phyloP scores from a whole-genome alignment of 92 coral and sea anemone genomes.

The Umimayanthus kanabou region DNA sequence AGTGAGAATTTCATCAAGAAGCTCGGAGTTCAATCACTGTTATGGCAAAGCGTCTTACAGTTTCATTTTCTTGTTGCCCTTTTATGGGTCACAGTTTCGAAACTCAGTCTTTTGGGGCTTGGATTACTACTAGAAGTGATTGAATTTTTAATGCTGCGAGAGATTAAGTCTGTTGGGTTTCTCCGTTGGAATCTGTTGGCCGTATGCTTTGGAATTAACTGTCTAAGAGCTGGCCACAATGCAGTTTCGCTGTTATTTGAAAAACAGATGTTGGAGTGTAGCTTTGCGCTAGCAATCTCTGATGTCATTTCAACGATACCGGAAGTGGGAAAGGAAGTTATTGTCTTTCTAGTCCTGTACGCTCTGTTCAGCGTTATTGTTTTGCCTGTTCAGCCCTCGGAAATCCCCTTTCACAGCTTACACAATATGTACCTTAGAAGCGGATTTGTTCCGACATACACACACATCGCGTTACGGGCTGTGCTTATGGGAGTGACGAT shows the following conservation, averaged over 20 bases:
- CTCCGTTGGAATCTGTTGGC: conserved; percentile 19
- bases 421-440: not conserved
- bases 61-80: conserved; percentile 1
- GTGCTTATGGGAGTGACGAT: conserved; percentile 1
- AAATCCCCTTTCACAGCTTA: conserved; percentile 4
- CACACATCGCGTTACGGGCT: conserved; percentile 20
- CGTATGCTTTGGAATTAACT: not conserved
- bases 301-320: not conserved
- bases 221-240: not conserved
- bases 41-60: not conserved
- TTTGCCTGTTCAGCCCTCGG: conserved; percentile 10
- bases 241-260: not conserved
- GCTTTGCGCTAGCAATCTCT: not conserved
- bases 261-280: not conserved
- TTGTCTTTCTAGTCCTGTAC: not conserved
- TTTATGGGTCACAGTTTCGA: not conserved
- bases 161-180: conserved; percentile 11
- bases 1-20: not conserved
- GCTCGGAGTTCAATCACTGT: not conserved
- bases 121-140: not conserved
- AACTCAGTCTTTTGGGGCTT: not conserved
- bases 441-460: conserved; percentile 22
- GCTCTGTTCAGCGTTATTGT: conserved; percentile 10
- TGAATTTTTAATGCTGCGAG: not conserved
- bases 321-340: conserved; percentile 15